These are phyloP conservation scores for Periophthalmus magnuspinnatus DNA, from an alignment of 2,797 vertebrate genomes.

Conservation along the genomic window DNA sequence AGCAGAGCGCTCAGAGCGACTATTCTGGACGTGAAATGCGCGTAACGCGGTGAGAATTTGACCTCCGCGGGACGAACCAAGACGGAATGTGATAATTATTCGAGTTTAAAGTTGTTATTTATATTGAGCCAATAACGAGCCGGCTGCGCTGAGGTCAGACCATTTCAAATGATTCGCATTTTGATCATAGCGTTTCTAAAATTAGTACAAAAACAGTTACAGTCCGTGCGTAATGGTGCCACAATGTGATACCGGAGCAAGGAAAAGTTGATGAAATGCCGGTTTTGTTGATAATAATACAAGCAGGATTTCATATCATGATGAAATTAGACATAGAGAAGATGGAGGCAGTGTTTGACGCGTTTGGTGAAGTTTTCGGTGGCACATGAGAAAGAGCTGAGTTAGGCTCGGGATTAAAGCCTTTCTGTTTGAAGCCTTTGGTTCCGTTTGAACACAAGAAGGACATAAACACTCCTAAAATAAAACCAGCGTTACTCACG, in stretches of 20 bases:
- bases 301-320: too few species aligned
- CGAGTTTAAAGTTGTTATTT: slow-evolving; percentile 7
- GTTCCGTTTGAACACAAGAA: background rate
- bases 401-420: background rate
- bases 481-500: slow-evolving; percentile 4
- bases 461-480: background rate
- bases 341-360: background rate
- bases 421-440: background rate
- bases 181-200: background rate
- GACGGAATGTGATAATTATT: background rate
- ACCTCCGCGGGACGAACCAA: background rate
- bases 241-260: background rate
- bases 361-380: too few species aligned
- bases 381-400: too few species aligned
- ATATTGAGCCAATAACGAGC: too few species aligned
- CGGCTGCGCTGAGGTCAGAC: background rate
- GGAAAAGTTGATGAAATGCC: too few species aligned
- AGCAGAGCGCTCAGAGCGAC: too few species aligned
- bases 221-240: background rate
- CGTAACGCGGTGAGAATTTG: background rate
- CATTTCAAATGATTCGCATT: background rate
- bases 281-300: too few species aligned
- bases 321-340: too few species aligned
- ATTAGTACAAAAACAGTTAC: background rate
- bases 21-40: background rate